Conservation (phyloP, 2,113 vertebrate species). For the Chrysemys picta region DNA sequence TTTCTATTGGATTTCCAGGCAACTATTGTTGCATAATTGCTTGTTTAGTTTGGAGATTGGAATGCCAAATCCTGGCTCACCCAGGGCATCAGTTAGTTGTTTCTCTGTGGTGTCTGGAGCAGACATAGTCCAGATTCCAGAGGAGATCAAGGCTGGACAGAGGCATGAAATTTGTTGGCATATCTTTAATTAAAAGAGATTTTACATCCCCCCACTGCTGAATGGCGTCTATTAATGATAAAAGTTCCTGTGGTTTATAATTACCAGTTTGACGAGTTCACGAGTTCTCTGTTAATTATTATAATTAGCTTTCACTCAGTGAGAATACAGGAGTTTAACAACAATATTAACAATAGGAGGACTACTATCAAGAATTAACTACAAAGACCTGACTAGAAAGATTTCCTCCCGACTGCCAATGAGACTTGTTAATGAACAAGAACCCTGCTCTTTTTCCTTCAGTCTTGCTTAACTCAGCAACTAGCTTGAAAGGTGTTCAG, state of each 20-base stretch:
- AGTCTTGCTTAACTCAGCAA: neutral
- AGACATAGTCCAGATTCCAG: accelerated
- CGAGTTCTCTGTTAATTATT: conserved; percentile 86
- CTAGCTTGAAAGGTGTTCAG: neutral
- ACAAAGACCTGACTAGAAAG: conserved; percentile 20
- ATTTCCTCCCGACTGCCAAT: conserved; percentile 49
- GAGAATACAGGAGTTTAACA: conserved; percentile 78
- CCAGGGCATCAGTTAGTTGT: accelerated
- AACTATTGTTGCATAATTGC: neutral
- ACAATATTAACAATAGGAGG: conserved; percentile 79
- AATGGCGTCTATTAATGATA: conserved; percentile 76
- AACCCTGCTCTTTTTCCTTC: neutral
- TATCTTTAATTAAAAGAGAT: neutral
- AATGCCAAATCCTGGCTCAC: accelerated
- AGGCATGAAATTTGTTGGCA: neutral
- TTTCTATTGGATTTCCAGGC: neutral
- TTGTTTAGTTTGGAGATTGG: neutral
- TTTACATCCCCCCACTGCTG: neutral
- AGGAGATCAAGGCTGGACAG: neutral
- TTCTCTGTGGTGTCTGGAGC: accelerated
- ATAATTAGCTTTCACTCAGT: conserved; percentile 83
- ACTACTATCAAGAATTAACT: conserved; percentile 59
- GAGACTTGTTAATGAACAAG: neutral
- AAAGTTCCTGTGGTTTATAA: conserved; percentile 81
- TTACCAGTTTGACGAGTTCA: conserved; percentile 87